Evolutionary conservation across 2,888 invertebrate species (phyloP).

Genomic region (Drosophila suboccidentalis): DNA sequence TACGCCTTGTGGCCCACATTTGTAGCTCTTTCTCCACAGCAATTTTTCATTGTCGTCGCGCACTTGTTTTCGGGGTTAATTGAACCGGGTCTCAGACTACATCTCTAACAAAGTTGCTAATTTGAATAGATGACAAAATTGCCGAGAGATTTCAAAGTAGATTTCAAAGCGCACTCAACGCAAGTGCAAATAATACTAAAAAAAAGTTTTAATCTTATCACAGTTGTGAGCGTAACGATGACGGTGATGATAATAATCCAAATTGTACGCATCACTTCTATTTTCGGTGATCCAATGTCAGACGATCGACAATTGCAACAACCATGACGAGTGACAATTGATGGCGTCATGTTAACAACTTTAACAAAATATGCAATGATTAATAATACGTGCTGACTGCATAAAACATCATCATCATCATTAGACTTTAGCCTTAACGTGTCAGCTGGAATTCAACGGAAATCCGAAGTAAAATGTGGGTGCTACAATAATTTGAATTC

Average conservation of each 20-base stretch:
- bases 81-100: slow-evolving; percentile 57
- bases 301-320: slow-evolving; percentile 29
- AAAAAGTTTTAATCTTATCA: slow-evolving; percentile 66
- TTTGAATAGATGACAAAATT: slow-evolving; percentile 70
- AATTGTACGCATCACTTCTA: slow-evolving; percentile 63
- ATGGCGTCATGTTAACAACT: slow-evolving; percentile 63
- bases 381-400: slow-evolving; percentile 66
- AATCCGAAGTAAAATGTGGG: slow-evolving; percentile 47
- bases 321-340: slow-evolving; percentile 52
- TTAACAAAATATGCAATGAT: slow-evolving; percentile 46
- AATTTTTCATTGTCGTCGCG: slow-evolving; percentile 62
- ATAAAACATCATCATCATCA: slow-evolving; percentile 21
- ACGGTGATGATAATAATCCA: background rate
- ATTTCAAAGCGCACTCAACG: slow-evolving; percentile 22
- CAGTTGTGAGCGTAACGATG: slow-evolving; percentile 27
- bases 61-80: slow-evolving; percentile 76
- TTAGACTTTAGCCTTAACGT: slow-evolving; percentile 23
- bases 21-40: slow-evolving; percentile 35
- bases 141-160: slow-evolving; percentile 18
- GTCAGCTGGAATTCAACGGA: slow-evolving; percentile 63
- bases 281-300: slow-evolving; percentile 51
- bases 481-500: slow-evolving; percentile 32
- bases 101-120: slow-evolving; percentile 42
- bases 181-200: slow-evolving; percentile 24
- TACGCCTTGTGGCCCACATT: slow-evolving; percentile 63